phyloP scores from a whole-genome alignment of 2,113 vertebrate genomes.

The Uropsilus gracilis region DNA sequence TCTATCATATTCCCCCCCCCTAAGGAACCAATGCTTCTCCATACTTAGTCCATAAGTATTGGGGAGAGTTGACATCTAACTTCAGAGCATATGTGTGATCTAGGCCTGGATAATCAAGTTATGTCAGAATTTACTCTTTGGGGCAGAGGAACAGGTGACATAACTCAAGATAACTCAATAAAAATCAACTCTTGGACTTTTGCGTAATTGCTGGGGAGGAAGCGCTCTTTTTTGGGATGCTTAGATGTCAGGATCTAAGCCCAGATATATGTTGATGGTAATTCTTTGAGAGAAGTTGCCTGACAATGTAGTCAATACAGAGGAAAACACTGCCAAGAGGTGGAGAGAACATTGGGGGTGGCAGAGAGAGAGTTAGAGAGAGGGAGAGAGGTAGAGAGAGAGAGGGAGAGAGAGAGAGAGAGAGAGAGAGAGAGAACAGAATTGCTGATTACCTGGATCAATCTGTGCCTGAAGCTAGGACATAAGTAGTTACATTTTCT shows the following conservation, averaged over 20 bases:
- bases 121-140: not conserved
- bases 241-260: not conserved
- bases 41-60: not conserved
- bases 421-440: not conserved
- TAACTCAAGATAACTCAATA: not conserved
- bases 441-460: not conserved
- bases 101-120: not conserved
- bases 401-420: not conserved
- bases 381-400: too few species aligned
- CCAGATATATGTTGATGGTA: too few species aligned
- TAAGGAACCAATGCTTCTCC: not conserved
- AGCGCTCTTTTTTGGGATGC: not conserved
- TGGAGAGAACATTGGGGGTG: too few species aligned
- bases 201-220: not conserved
- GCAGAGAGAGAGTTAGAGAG: too few species aligned
- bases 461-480: not conserved
- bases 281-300: too few species aligned
- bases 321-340: too few species aligned
- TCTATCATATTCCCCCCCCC: not conserved
- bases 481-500: not conserved
- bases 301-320: too few species aligned
- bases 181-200: not conserved
- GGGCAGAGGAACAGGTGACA: not conserved
- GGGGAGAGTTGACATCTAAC: not conserved
- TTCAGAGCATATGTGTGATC: not conserved